These are phyloP conservation scores for Beroe forskalii DNA, from an alignment of 37 sponge, comb jelly and placozoan genomes.

Conservation along the genomic window DNA sequence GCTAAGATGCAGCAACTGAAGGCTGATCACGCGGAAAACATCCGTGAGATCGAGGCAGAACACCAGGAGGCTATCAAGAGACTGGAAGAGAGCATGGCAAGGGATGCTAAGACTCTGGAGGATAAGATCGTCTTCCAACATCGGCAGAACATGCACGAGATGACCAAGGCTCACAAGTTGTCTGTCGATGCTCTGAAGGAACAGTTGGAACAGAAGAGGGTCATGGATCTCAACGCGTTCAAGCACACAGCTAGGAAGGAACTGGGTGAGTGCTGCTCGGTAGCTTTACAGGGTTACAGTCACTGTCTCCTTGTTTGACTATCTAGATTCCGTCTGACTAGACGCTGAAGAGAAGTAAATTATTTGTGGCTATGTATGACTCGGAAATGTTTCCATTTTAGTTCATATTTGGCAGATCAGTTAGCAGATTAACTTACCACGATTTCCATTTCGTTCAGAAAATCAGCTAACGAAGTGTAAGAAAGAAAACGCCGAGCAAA, in stretches of 20 bases:
- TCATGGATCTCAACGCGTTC: slow-evolving; percentile 22
- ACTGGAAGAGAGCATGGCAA: background rate
- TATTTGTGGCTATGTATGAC: too few species aligned
- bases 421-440: too few species aligned
- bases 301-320: too few species aligned
- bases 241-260: slow-evolving; percentile 27
- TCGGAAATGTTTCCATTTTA: too few species aligned
- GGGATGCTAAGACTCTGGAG: slow-evolving; percentile 45
- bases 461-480: slow-evolving; percentile 10
- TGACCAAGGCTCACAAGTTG: slow-evolving; percentile 72
- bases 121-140: slow-evolving; percentile 58
- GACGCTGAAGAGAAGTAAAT: too few species aligned
- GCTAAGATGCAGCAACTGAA: slow-evolving; percentile 9
- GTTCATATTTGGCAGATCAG: too few species aligned
- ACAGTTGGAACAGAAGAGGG: slow-evolving; percentile 64
- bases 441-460: too few species aligned
- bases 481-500: background rate
- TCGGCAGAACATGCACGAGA: slow-evolving; percentile 54
- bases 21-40: slow-evolving; percentile 7
- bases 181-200: slow-evolving; percentile 70
- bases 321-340: too few species aligned
- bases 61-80: slow-evolving; percentile 31
- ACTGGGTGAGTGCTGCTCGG: slow-evolving; percentile 6
- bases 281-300: too few species aligned
- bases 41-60: slow-evolving; percentile 6